Evolutionary conservation across 2,888 invertebrate species (phyloP), one percentile per base, ranked within the genome.

Genomic region (Sepiola atlantica): DNA sequence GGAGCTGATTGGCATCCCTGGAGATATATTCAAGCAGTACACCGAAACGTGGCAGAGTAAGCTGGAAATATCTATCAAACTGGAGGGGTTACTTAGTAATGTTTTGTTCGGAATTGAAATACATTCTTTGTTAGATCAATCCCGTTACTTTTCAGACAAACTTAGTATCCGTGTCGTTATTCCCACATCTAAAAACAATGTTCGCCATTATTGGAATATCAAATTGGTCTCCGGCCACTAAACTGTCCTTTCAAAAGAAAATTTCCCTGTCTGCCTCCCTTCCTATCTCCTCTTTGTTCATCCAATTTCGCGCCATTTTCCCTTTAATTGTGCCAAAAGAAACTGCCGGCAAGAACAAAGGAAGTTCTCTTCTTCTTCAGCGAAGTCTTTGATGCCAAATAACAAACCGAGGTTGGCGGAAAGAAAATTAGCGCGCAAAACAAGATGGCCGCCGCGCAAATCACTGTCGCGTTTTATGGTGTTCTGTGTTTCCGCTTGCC

Each of bases 321-420:
- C 45, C n/a, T 77, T n/a, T 77, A 77, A 77, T 77, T 77, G 77
- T 77, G 77, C 77, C 77, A 77, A 77, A 77, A 77, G 77, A 61
- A 24, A 24, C 24, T 10, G 28, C 28, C 24, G 28, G 28, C 24
- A 21, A 28, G 10, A 77, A n/a, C n/a, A 77, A 18, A n/a, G 18
- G 18, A 77, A n/a, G 77, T 32, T 77, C n/a, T 77, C n/a, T n/a
- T 77, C n/a, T n/a, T 77, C 77, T n/a, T 77, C 32, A 12, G 18
- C n/a, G 12, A 32, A 21, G 32, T 32, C 77, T 77, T 77, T 77
- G 77, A 77, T 77, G 77, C 32, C n/a, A n/a, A 77, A 12, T 2
- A n/a, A 32, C 77, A 77, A 77, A n/a, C 14, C 14, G n/a, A n/a
- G 77, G 77, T 14, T n/a, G 77, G 28, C 28, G 77, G 77, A n/a